These are phyloP conservation scores for Semotilus atromaculatus DNA, from an alignment of 2,797 vertebrate species.

Conservation along the genomic window DNA sequence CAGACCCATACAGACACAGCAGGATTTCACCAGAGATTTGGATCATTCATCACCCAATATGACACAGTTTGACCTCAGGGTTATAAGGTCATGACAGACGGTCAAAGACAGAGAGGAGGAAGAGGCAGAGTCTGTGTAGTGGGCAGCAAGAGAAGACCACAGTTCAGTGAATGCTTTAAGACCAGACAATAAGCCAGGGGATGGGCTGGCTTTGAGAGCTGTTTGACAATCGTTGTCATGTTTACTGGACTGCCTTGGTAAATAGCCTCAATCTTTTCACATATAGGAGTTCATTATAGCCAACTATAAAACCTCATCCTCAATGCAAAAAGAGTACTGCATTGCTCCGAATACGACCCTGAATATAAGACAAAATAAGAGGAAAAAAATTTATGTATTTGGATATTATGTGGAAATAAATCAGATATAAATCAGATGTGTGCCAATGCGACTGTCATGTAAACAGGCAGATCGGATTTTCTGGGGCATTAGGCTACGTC, in stretches of 20 bases:
- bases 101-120: slow-evolving; percentile 30
- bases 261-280: no score
- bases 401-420: no score
- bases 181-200: slow-evolving; percentile 50
- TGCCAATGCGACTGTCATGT: no score
- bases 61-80: slow-evolving; percentile 49
- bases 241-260: no score
- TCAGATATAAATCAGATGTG: no score
- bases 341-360: no score
- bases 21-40: neutral
- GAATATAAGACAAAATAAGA: no score
- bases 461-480: no score
- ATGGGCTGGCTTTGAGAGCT: slow-evolving; percentile 56
- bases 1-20: slow-evolving; percentile 28
- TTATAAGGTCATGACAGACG: slow-evolving; percentile 38
- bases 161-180: slow-evolving; percentile 35
- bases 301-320: neutral
- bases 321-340: neutral
- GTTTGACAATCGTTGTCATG: slow-evolving; percentile 65
- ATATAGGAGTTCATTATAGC: neutral
- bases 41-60: slow-evolving; percentile 11
- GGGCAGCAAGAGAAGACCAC: slow-evolving; percentile 55
- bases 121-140: slow-evolving; percentile 20
- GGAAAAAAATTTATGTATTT: no score
- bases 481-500: no score